A percentile compares a stretch with the other conserved stretches of the same genome.
Evolutionary conservation across 2,888 invertebrate species (phyloP).

Genomic region (Ptychoptera contaminata): DNA sequence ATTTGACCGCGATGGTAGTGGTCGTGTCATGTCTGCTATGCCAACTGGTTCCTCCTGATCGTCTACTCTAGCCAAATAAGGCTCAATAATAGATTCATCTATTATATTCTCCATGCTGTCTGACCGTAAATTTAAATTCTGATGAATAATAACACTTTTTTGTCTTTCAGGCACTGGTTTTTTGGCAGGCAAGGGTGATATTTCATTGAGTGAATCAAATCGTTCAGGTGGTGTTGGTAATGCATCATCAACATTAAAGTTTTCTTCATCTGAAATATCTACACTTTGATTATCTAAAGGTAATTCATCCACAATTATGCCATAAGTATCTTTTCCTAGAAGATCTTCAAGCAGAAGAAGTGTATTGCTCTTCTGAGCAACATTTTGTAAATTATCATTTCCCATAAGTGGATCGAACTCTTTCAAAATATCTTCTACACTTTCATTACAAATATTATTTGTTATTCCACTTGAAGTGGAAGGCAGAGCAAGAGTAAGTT

Average conservation of each 20-base stretch:
- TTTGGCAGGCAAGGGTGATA: constrained; percentile 12
- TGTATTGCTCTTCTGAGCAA: constrained; percentile 38
- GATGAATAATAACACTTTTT: constrained; percentile 20
- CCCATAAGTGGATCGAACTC: constrained; percentile 51
- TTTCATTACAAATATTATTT: not conserved
- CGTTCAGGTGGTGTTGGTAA: constrained; percentile 48
- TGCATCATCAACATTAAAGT: constrained; percentile 26
- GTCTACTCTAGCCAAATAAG: constrained; percentile 8
- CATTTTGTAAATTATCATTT: constrained; percentile 16
- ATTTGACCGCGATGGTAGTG: constrained; percentile 15
- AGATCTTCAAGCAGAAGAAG: constrained; percentile 47
- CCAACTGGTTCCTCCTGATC: not conserved
- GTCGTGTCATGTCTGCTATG: constrained; percentile 6
- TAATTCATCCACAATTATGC: constrained; percentile 33
- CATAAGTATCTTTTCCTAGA: constrained; percentile 51
- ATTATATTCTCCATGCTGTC: constrained; percentile 25
- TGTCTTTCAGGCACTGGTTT: constrained; percentile 15
- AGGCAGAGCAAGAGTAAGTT: not conserved
- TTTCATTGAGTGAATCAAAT: constrained; percentile 38
- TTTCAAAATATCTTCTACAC: constrained; percentile 40
- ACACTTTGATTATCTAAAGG: constrained; percentile 30
- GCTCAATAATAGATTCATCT: constrained; percentile 13
- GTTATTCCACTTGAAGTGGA: not conserved
- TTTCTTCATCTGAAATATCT: constrained; percentile 33
- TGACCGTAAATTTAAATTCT: constrained; percentile 22